phyloP scores from a whole-genome alignment of 2,888 invertebrate species.

The Plebejus argus region DNA sequence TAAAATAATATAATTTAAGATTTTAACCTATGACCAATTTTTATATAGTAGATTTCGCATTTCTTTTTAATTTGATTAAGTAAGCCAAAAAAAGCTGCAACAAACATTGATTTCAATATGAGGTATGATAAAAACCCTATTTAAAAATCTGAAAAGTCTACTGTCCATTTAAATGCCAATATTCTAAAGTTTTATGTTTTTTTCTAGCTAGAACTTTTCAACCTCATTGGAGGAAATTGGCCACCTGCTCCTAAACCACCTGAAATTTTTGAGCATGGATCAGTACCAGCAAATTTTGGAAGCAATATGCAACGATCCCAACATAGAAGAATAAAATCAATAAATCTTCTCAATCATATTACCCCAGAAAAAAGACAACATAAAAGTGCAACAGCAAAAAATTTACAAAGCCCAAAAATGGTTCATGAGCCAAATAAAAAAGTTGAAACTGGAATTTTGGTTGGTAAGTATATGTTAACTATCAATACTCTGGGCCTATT shows the following conservation, averaged over 20 bases:
- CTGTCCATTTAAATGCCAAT: not conserved
- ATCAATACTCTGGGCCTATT: not conserved
- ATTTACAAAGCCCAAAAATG: conserved; percentile 58
- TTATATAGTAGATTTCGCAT: too few relatives aligned
- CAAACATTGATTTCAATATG: not conserved
- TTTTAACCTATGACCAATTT: too few relatives aligned
- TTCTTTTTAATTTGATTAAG: too few relatives aligned
- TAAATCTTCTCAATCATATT: conserved; percentile 81
- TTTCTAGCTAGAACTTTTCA: conserved; percentile 68
- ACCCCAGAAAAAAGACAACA: conserved; percentile 64
- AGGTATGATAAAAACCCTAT: not conserved
- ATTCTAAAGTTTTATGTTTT: not conserved
- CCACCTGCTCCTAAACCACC: conserved; percentile 69
- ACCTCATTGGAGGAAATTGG: conserved; percentile 75
- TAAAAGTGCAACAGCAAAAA: conserved; percentile 52
- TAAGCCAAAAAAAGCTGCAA: not conserved
- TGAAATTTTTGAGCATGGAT: conserved; percentile 63
- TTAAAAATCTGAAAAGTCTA: too few relatives aligned
- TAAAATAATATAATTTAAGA: too few relatives aligned
- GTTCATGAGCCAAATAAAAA: conserved; percentile 69
- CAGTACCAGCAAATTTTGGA: conserved; percentile 52
- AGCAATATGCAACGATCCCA: conserved; percentile 68
- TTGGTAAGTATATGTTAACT: conserved; percentile 57
- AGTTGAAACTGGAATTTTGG: conserved; percentile 71
- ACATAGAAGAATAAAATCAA: conserved; percentile 80